Evolutionary conservation across 1,140 invertebrate species (phyloP).

Genomic region (Drosophila persimilis): DNA sequence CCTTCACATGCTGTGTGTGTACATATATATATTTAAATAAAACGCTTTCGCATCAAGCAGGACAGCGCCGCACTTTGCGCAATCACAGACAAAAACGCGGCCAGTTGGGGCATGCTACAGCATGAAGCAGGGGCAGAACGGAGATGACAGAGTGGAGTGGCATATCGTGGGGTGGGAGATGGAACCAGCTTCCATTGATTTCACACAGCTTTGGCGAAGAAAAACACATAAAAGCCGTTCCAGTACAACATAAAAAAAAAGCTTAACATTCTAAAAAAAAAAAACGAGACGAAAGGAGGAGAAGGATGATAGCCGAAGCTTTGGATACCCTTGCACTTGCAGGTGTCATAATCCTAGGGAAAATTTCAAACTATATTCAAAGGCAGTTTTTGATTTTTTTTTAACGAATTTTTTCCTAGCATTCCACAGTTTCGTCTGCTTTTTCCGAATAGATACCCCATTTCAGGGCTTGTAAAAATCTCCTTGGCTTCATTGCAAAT

Average conservation of each 20-base stretch:
- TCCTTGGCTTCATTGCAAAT: not conserved
- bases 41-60: conserved; percentile 68
- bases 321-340: not conserved
- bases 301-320: not conserved
- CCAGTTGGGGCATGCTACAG: conserved; percentile 10
- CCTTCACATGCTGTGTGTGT: conserved; percentile 5
- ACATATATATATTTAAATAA: conserved; percentile 66
- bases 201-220: conserved; percentile 64
- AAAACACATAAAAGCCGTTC: conserved; percentile 66
- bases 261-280: conserved; percentile 59
- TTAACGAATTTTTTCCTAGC: too few relatives aligned
- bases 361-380: too few relatives aligned
- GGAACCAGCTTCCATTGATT: conserved; percentile 71
- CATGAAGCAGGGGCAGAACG: not conserved
- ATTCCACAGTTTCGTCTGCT: too few relatives aligned
- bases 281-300: not conserved
- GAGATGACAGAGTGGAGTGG: not conserved
- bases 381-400: too few relatives aligned
- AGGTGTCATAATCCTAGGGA: too few relatives aligned
- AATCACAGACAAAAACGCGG: conserved; percentile 56
- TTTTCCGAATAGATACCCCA: too few relatives aligned
- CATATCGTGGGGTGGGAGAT: conserved; percentile 22
- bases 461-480: too few relatives aligned
- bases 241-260: conserved; percentile 39
- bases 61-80: conserved; percentile 73